Conservation (phyloP, 2,888 invertebrate genomes). For the Tetranychus truncatus region DNA sequence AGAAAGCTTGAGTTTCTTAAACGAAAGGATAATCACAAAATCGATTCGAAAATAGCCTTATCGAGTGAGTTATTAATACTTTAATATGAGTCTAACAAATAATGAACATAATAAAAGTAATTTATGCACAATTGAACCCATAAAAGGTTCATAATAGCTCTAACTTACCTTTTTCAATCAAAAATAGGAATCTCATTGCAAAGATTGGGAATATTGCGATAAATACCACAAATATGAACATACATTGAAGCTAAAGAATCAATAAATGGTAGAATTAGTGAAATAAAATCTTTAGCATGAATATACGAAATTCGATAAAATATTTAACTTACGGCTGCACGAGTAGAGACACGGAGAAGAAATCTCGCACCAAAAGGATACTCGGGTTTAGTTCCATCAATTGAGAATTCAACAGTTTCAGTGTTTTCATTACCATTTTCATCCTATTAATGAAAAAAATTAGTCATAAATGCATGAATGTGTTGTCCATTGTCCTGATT, state of each 20-base stretch:
- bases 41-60: no score
- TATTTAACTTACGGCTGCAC: slow-evolving; percentile 5
- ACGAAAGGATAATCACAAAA: no score
- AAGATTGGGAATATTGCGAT: slow-evolving; percentile 29
- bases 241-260: slow-evolving; percentile 44
- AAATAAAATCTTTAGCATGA: background rate
- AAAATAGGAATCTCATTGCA: slow-evolving; percentile 3
- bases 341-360: slow-evolving; percentile 40
- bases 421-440: slow-evolving; percentile 28
- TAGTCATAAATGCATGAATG: background rate
- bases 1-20: no score
- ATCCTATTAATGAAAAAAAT: slow-evolving; percentile 13
- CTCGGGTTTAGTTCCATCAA: slow-evolving; percentile 49
- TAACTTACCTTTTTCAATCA: slow-evolving; percentile 13
- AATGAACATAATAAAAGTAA: no score
- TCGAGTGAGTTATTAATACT: no score
- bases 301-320: no score
- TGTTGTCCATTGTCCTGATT: background rate
- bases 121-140: no score
- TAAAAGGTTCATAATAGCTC: no score
- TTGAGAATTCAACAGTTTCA: slow-evolving; percentile 52
- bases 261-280: slow-evolving; percentile 13
- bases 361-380: slow-evolving; percentile 51
- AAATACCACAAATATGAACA: slow-evolving; percentile 26
- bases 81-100: no score